Base-by-base conservation (phyloP, 2,797 vertebrate genomes). In the Simalia tracyae region DNA sequence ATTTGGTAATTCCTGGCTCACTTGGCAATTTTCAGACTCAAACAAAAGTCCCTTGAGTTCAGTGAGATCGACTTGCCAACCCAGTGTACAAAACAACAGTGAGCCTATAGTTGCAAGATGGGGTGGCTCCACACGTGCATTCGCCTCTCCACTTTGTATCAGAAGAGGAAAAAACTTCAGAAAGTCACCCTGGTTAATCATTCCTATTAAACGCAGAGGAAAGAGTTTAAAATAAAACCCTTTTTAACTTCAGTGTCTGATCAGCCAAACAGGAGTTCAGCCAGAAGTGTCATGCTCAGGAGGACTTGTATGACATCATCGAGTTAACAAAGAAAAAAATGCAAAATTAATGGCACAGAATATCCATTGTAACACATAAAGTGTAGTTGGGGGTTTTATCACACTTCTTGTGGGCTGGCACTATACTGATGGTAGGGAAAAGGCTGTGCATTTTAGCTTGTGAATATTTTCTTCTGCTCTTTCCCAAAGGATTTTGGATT, bases 1-100 rank as follows among this genome's bases (percentile, higher is more conserved):
- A 91, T 92, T 84, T 24, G 84, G 68, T 84, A 84, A 89, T 91
- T 89, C 89, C 91, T 91, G 72, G 76, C 61, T 93, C 28, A 63
- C 19, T 93, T 84, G 92, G 91, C 72, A 91, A 57, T 57, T 90
- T 68, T 57, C 86, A 93, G 22, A 90, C 11, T 68, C 63, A 46
- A 84, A 60, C 90, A 72, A 59, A 26, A 57, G 86, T 90, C 92
- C 87, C 86, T 86, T 5, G 81, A 86, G 91, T 42, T 59, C 59
- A 68, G 42, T 60, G 86, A 93, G 89, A 86, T 90, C 72, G 76
- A 89, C 86, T 61, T 92, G 89, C 91, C 89, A 91, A 9, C 81
- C 26, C 19, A 24, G 66, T 86, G n/a, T 22, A 60, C 22, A 92
- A 81, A 46, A 87, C 61, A 26, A 88, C 57, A 85, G 31, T 87